A percentile compares a stretch with the other conserved stretches of the same genome.
phyloP scores from a whole-genome alignment of 2,113 vertebrate species.

The Cervus canadensis region DNA sequence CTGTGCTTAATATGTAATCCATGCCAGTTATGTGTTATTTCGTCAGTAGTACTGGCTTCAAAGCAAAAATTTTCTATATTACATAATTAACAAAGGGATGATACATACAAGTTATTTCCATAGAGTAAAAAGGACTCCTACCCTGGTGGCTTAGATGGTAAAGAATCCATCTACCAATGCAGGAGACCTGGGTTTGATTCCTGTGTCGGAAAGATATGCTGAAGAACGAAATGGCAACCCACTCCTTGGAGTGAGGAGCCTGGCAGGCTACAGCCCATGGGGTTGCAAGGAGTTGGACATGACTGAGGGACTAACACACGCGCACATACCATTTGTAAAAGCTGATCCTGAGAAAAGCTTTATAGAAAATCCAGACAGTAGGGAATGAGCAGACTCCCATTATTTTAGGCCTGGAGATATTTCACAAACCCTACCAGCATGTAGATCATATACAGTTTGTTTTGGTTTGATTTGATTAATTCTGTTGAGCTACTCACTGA shows the following conservation, averaged over 20 bases:
- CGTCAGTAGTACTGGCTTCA: neutral
- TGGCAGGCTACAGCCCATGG: neutral
- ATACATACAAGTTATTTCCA: neutral
- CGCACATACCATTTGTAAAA: neutral
- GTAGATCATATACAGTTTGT: neutral
- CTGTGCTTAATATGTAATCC: neutral
- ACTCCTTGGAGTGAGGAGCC: neutral
- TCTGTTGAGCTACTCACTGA: neutral
- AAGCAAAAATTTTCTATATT: neutral
- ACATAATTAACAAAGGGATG: neutral
- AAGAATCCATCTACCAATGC: neutral
- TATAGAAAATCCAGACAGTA: neutral
- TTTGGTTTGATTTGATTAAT: neutral
- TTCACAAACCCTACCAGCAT: neutral
- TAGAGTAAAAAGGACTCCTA: slow-evolving; percentile 11
- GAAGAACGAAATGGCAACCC: neutral
- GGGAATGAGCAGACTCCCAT: neutral
- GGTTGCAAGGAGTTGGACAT: neutral
- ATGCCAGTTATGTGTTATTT: neutral
- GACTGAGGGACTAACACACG: neutral
- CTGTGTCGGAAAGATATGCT: neutral
- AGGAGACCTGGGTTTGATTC: neutral
- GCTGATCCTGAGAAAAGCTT: neutral
- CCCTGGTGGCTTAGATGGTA: neutral
- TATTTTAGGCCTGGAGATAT: neutral